Evolutionary conservation across 2,888 invertebrate species (phyloP).

Genomic region (Elysia crispata): DNA sequence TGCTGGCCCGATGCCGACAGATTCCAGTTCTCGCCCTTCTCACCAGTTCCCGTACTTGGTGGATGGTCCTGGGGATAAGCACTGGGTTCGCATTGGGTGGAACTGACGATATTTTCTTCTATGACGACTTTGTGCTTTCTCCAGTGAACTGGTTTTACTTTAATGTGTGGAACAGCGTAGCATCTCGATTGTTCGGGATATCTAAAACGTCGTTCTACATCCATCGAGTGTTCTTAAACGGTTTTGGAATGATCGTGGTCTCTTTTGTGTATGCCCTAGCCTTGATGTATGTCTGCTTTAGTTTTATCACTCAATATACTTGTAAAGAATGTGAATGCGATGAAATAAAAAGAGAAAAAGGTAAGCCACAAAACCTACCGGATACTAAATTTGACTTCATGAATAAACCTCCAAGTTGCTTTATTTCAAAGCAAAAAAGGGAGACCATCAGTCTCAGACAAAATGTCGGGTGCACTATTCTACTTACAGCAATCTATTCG

Average conservation of each 20-base stretch:
- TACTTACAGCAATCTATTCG: slow-evolving; percentile 58
- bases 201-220: slow-evolving; percentile 48
- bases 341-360: too few relatives aligned
- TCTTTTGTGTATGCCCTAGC: slow-evolving; percentile 5
- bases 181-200: slow-evolving; percentile 56
- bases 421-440: too few relatives aligned
- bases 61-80: slow-evolving; percentile 23
- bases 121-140: slow-evolving; percentile 62
- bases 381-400: too few relatives aligned
- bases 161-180: slow-evolving; percentile 60
- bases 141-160: slow-evolving; percentile 69
- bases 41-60: slow-evolving; percentile 14
- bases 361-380: too few relatives aligned
- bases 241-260: slow-evolving; percentile 33
- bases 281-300: not conserved
- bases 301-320: too few relatives aligned
- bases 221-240: slow-evolving; percentile 48
- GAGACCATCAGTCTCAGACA: not conserved
- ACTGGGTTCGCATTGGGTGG: slow-evolving; percentile 58
- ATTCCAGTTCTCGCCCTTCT: not conserved
- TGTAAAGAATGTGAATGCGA: too few relatives aligned
- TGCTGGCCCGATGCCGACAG: slow-evolving; percentile 43
- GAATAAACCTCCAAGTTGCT: too few relatives aligned
- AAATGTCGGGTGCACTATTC: slow-evolving; percentile 38
- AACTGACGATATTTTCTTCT: slow-evolving; percentile 61